Evolutionary conservation across 2,888 invertebrate genomes (phyloP), one percentile per base, ranked within the genome.

Genomic region (Synanthedon myopaeformis): DNA sequence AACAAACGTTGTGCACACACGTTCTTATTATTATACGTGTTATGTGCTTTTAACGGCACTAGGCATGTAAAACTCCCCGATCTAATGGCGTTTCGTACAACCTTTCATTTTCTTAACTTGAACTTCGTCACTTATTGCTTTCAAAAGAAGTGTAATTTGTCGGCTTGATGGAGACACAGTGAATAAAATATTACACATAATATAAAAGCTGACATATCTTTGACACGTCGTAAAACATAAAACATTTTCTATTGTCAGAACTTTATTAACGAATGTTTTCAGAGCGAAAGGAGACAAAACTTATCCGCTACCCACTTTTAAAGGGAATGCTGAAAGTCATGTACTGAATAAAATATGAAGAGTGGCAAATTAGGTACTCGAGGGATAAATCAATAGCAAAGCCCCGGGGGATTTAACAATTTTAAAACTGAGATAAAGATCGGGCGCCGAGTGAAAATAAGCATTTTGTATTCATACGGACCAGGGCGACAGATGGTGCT

Each of bases 371-470:
- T 82, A 79, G 76, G 73, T 70, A 73, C 79, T 76, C 76, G 62
- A 61, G 80, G 80, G 82, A 78, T 79, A 80, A 84, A 85, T 84
- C 83, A 79, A 85, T 83, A 83, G 67, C 62, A 64, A 66, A 10
- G 69, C 70, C 84, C 76, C 76, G 69, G 66, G 85, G 84, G 84
- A 81, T 79, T 79, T 81, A 76, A 77, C 81, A 76, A 83, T 84
- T 86, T 86, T 85, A 86, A 87, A 87, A 87, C 85, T 81, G 82
- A 82, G 86, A 87, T 85, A 85, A 82, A 80, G 81, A 84, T 84
- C 84, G 77, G 70, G 73, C 70, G 72, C 10, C 76, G 74, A 75
- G 76, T 74, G 63, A 78, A 79, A 74, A 78, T 78, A 74, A 80
- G 82, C 76, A 83, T 83, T 85, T 80, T 76, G 83, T 80, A 86